Base-by-base conservation (phyloP, 2,797 vertebrate species). In the Lepilemur ruficaudatus region DNA sequence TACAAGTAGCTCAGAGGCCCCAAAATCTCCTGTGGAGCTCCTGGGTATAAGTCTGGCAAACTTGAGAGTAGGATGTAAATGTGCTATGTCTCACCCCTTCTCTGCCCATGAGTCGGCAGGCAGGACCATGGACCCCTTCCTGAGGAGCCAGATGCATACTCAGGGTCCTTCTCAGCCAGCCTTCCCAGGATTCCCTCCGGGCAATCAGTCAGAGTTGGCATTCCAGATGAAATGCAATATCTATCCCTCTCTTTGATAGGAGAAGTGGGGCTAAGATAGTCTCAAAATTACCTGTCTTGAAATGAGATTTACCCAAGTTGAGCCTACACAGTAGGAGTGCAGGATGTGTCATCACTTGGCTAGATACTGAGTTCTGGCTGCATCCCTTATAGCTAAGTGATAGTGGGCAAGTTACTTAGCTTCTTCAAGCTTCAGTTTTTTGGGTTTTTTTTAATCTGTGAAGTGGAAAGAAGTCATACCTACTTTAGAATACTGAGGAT, bases 401-500 rank as follows among this genome's bases (percentile, higher is more conserved):
- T 30, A 85, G 72, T n/a, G 32, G 18, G 22, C 63, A 93, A 80
- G 48, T 73, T 11, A 88, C 57, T 94, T 95, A 69, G 46, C 57
- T 63, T 86, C 38, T 92, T 15, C 46, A 86, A 41, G 11, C n/a
- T 70, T 79, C 14, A 48, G 30, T 28, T 89, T 63, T 72, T 48
- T 55, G 17, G 65, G 50, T 73, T 65, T 32, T 48, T 73, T 85
- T 84, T 90, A 65, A 85, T 82, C 32, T 85, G 4, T 89, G 55
- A 95, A 73, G 18, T 95, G n/a, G 46, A 59, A 89, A 65, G 41
- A 89, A 13, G 59, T 57, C 73, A 30, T 76, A 76, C 23, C 52
- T 93, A 88, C 46, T 93, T 93, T n/a, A 76, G 22, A 80, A 95
- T 73, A 72, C 48, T 86, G 70, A 93, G 17, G 13, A 63, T 61